Evolutionary conservation across 2,888 invertebrate genomes (phyloP), one percentile per base, ranked within the genome.

Genomic region (Steinernema carpocapsae): DNA sequence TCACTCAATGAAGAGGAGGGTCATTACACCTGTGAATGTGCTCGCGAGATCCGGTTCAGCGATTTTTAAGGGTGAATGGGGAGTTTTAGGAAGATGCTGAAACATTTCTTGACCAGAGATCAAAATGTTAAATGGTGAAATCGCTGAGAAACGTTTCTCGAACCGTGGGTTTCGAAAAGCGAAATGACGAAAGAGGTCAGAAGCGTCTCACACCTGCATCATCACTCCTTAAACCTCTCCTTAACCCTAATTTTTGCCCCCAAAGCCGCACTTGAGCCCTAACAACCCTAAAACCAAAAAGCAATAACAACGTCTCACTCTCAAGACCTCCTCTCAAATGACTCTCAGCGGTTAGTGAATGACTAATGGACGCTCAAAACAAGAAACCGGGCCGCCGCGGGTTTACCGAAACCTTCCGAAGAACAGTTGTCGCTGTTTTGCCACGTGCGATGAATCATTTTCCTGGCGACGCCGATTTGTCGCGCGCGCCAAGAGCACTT

Each of bases 381-480:
- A 48, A 48, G 48, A 48, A 48, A 48, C 17, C 17, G 48, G 17
- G 17, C 19, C 19, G 17, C 19, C 48, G 48, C 22, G 14, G 19
- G 56, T 22, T 26, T 19, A 19, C 56, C 22, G 14, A 26, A 56
- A 56, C 22, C 56, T 14, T 3, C 56, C 22, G 26, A 6, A 19
- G 22, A 26, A 26, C 56, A 26, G 26, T 24, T 56, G 56, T 56
- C 56, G 48, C 37, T 3, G 4, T 37, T 48, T 48, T n/a, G 19
- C 48, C 48, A 48, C 17, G 48, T 48, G 19, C 24, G 56, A 56
- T 56, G 56, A 56, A 24, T 56, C 56, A 56, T 12, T 56, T 48
- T 48, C 19, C 48, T 17, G n/a, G 48, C 24, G 24, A 22, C 26
- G 24, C 24, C 56, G 26, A 22, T 24, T 26, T 14, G 56, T 19